Percentiles rank a stretch among this genome's conserved stretches.
Evolutionary conservation across 1,140 invertebrate genomes (phyloP).

Genomic region (Ridgeia piscesae): DNA sequence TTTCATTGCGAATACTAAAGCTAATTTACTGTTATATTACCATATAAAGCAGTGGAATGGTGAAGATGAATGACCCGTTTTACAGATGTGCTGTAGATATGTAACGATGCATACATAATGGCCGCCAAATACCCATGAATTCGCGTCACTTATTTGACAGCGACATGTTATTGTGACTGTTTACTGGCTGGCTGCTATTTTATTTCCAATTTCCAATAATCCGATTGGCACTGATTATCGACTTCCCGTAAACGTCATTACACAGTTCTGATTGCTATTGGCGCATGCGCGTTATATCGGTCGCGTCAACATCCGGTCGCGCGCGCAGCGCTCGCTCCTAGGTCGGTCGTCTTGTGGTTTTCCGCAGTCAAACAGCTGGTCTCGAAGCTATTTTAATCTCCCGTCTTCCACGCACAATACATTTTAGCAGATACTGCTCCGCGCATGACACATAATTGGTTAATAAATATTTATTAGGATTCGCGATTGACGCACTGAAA

Average conservation of each 20-base stretch:
- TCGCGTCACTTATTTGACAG: not conserved
- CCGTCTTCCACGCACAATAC: not conserved
- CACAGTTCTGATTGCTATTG: not conserved
- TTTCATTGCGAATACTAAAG: not conserved
- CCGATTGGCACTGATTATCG: not conserved
- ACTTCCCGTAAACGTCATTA: not conserved
- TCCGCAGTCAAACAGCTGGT: not conserved
- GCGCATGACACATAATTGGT: not conserved
- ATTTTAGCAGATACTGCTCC: not conserved
- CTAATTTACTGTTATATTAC: not conserved
- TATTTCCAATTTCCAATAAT: not conserved
- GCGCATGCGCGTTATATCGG: not conserved
- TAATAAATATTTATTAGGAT: slow-evolving; percentile 1
- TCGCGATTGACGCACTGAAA: not conserved
- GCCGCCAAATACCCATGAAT: not conserved
- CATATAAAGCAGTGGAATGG: not conserved
- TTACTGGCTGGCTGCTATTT: not conserved
- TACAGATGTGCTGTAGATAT: not conserved
- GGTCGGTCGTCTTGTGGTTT: not conserved
- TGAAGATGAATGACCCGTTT: not conserved
- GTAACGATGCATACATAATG: not conserved
- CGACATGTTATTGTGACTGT: not conserved
- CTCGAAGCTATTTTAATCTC: not conserved
- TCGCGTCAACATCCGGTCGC: not conserved
- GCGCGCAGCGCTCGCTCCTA: not conserved